phyloP scores from a whole-genome alignment of 2,888 invertebrate species.

The Lycophotia porphyrea region DNA sequence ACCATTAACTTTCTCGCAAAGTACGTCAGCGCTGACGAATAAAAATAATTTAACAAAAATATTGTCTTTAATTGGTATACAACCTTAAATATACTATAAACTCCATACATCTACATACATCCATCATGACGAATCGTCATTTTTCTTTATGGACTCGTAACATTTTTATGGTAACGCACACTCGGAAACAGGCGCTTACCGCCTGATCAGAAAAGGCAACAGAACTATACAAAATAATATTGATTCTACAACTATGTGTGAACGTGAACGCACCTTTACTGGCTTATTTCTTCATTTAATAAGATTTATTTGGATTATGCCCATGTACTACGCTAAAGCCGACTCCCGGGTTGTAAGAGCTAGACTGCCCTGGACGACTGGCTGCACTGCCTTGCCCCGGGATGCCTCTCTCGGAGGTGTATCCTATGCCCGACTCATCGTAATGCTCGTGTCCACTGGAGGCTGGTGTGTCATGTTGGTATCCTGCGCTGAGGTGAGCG shows the following conservation, averaged over 20 bases:
- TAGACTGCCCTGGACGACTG: slow-evolving; percentile 57
- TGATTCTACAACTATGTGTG: too few relatives aligned
- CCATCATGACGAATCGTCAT: too few relatives aligned
- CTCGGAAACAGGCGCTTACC: background rate
- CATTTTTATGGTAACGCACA: background rate
- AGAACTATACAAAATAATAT: background rate
- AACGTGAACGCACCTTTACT: background rate
- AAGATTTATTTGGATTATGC: slow-evolving; percentile 37
- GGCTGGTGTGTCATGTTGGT: slow-evolving; percentile 59
- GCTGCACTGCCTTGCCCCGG: slow-evolving; percentile 35
- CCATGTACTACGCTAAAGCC: slow-evolving; percentile 78
- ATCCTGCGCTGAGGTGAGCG: slow-evolving; percentile 66
- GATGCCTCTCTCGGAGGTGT: slow-evolving; percentile 44
- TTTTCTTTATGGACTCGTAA: background rate
- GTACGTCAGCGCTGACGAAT: slow-evolving; percentile 77
- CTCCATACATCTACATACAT: background rate
- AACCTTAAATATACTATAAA: slow-evolving; percentile 14
- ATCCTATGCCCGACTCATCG: slow-evolving; percentile 45
- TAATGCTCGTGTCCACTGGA: slow-evolving; percentile 61
- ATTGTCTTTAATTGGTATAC: slow-evolving; percentile 47
- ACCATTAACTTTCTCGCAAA: slow-evolving; percentile 62
- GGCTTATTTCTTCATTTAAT: slow-evolving; percentile 26
- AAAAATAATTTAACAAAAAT: slow-evolving; percentile 60
- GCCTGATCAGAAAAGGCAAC: background rate
- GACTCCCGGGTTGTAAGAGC: slow-evolving; percentile 70